Evolutionary conservation across 2,797 vertebrate species (phyloP).

Genomic region (Scomberomorus guttatus): DNA sequence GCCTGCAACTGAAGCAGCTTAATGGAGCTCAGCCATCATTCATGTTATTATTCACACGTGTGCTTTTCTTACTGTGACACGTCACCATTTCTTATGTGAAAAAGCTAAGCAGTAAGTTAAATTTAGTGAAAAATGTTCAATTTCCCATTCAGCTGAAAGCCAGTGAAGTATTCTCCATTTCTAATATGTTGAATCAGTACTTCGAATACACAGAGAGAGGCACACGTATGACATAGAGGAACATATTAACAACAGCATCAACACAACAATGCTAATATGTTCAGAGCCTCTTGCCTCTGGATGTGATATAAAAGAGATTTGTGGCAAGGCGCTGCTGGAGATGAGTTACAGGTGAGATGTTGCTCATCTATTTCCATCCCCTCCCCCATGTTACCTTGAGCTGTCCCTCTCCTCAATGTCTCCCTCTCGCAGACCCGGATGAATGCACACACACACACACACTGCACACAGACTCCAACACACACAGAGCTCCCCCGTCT

Average conservation of each 20-base stretch:
- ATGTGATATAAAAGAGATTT: constrained; percentile 35
- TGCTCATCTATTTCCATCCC: constrained; percentile 19
- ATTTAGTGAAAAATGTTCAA: background rate
- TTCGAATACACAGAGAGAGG: background rate
- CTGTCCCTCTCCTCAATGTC: constrained; percentile 27
- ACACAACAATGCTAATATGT: constrained; percentile 4
- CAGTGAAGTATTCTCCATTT: background rate
- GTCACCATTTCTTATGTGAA: background rate
- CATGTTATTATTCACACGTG: background rate
- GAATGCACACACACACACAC: constrained; percentile 29
- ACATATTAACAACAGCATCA: background rate
- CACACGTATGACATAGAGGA: background rate
- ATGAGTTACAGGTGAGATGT: constrained; percentile 52
- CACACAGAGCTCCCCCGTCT: constrained; percentile 41
- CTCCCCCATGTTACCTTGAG: constrained; percentile 44
- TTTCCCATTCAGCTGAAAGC: background rate
- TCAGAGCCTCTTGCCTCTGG: background rate
- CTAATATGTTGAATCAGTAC: background rate
- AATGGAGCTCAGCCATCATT: background rate
- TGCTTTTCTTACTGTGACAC: background rate
- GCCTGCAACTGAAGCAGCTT: background rate
- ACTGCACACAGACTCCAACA: constrained; percentile 7
- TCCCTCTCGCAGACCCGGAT: constrained; percentile 19
- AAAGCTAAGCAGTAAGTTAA: background rate
- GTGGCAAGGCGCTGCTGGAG: constrained; percentile 23